phyloP scores from a whole-genome alignment of 2,797 vertebrate species.

The Allobates femoralis region DNA sequence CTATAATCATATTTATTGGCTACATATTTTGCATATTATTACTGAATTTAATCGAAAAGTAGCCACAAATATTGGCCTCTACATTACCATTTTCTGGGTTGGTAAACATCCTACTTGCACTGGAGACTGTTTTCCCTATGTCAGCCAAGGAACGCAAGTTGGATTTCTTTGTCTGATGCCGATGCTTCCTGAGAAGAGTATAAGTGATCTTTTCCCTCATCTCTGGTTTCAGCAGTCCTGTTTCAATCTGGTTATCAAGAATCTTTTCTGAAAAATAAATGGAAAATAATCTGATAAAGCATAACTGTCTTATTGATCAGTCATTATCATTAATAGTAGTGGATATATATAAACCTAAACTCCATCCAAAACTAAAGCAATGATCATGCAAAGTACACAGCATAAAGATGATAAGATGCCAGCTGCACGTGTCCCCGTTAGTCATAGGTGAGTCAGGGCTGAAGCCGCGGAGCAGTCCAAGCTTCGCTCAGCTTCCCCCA shows the following conservation, averaged over 20 bases:
- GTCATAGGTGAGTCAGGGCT: no score
- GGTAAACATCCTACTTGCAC: constrained; percentile 99
- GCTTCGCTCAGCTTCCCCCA: no score
- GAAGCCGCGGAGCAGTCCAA: no score
- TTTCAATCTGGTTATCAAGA: constrained; percentile 93
- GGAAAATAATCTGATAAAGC: constrained; percentile 8
- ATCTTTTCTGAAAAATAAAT: constrained; percentile 83
- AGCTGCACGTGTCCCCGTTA: no score
- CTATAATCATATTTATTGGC: neutral
- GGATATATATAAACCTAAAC: no score
- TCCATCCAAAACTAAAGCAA: no score
- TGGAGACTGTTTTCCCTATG: constrained; percentile 98
- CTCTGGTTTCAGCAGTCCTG: constrained; percentile 87
- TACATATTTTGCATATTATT: neutral
- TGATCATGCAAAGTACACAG: no score
- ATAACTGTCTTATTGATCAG: no score
- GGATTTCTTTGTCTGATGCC: constrained; percentile 98
- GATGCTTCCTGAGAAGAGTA: constrained; percentile 92
- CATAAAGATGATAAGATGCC: no score
- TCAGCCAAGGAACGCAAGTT: constrained; percentile 96
- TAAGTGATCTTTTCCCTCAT: constrained; percentile 96
- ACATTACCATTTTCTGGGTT: constrained; percentile 95
- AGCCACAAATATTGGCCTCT: constrained; percentile 81
- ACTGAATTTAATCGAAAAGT: constrained; percentile 62
- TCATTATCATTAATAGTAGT: no score